Percentiles rank a stretch among this genome's conserved stretches.
Conservation (phyloP, 2,113 vertebrate species). For the Ictalurus furcatus region DNA sequence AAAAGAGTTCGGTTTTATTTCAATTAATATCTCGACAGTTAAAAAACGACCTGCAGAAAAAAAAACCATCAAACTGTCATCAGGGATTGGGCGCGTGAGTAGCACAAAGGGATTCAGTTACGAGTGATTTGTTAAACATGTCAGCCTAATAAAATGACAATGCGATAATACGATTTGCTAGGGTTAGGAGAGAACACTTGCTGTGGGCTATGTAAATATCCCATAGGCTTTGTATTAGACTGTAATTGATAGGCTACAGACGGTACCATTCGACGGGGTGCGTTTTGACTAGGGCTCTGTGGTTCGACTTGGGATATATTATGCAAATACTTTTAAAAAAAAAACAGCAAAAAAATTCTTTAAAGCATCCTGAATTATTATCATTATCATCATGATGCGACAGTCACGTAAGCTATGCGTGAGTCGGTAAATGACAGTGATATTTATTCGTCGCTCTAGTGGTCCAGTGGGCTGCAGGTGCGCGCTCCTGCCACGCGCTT, state of each 20-base stretch:
- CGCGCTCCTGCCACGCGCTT: not conserved
- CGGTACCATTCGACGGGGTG: no score
- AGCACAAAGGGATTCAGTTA: conserved; percentile 44
- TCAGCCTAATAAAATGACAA: conserved; percentile 23
- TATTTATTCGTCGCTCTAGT: not conserved
- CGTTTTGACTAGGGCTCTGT: not conserved
- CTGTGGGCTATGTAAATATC: conserved; percentile 23
- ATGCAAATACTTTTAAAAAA: conserved; percentile 13
- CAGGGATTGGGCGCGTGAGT: conserved; percentile 7
- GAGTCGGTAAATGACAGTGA: not conserved
- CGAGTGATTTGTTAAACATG: conserved; percentile 36
- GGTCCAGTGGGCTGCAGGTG: conserved; percentile 17
- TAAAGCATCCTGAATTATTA: not conserved
- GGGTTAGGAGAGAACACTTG: not conserved
- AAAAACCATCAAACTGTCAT: conserved; percentile 42
- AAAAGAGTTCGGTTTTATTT: conserved; percentile 26
- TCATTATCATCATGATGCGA: not conserved
- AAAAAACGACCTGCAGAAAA: conserved; percentile 8
- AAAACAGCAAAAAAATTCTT: not conserved
- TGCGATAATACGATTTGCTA: not conserved
- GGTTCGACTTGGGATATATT: conserved; percentile 7
- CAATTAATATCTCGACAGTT: conserved; percentile 44
- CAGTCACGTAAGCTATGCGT: not conserved
- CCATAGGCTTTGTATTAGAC: not conserved
- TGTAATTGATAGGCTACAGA: not conserved